phyloP scores from a whole-genome alignment of 2,113 vertebrate species.

The Tretioscincus oriximinensis region DNA sequence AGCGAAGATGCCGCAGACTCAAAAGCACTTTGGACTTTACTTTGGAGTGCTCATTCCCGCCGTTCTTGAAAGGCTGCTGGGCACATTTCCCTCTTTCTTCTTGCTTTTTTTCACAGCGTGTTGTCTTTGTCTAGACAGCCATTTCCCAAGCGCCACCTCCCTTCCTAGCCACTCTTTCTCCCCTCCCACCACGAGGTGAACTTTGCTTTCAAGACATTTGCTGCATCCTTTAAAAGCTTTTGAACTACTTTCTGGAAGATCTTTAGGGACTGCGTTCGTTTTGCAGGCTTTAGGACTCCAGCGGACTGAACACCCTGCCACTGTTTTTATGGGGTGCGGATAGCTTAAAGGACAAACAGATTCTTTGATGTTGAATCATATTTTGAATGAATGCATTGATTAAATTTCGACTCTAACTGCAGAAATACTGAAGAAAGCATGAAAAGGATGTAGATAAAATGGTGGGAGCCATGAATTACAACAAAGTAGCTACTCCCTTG shows the following conservation, averaged over 20 bases:
- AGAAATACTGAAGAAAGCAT: not conserved
- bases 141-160: not conserved
- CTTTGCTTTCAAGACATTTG: constrained; percentile 45
- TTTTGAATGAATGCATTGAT: not conserved
- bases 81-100: constrained; percentile 7
- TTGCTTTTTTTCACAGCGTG: constrained; percentile 29
- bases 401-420: not conserved
- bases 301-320: not conserved
- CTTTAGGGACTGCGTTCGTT: not conserved
- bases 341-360: not conserved
- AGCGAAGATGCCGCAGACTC: constrained; percentile 40
- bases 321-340: no score
- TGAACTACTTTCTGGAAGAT: constrained; percentile 11
- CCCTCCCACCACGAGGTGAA: not conserved
- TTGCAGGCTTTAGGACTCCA: not conserved
- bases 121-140: constrained; percentile 45
- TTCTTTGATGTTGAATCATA: not conserved
- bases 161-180: not conserved
- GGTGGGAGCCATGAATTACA: no score
- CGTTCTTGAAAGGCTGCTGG: constrained; percentile 19
- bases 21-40: constrained; percentile 39
- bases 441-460: not conserved
- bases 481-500: no score
- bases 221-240: constrained; percentile 27
- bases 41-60: constrained; percentile 12